Percentiles rank a stretch among this genome's conserved stretches.
phyloP scores from a whole-genome alignment of 37 sponge, comb jelly and placozoan species.

The Spongia lamella region DNA sequence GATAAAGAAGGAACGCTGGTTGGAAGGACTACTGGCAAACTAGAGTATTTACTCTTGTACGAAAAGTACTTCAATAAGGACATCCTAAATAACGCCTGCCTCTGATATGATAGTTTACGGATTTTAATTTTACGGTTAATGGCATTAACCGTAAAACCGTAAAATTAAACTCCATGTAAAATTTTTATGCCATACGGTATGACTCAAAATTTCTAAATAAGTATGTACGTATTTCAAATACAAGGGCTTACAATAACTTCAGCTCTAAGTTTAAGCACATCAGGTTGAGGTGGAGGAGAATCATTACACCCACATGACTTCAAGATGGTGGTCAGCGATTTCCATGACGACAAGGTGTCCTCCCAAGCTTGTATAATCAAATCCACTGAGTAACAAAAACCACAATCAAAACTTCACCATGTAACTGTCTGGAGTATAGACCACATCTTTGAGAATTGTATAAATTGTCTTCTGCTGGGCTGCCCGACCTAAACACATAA shows the following conservation, averaged over 20 bases:
- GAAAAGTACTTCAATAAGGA: too few species aligned
- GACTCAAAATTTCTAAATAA: too few species aligned
- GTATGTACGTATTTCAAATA: too few species aligned
- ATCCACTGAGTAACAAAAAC: background rate
- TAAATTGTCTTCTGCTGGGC: slow-evolving; percentile 74
- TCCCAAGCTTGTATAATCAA: slow-evolving; percentile 75
- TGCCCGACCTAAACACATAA: slow-evolving; percentile 34
- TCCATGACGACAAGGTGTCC: slow-evolving; percentile 79
- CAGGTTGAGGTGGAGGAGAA: slow-evolving; percentile 18
- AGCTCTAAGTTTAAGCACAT: slow-evolving; percentile 3
- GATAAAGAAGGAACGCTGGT: too few species aligned
- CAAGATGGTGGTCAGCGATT: slow-evolving; percentile 54
- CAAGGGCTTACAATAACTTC: background rate
- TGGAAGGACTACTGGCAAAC: too few species aligned
- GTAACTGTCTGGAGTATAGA: slow-evolving; percentile 77
- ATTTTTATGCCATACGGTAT: too few species aligned
- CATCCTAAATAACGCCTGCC: too few species aligned
- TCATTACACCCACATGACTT: slow-evolving; percentile 20
- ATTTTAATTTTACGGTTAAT: too few species aligned
- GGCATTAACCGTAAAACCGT: too few species aligned
- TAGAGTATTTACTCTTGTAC: too few species aligned
- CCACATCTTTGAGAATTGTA: slow-evolving; percentile 61
- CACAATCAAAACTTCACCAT: slow-evolving; percentile 27
- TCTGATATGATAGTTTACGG: too few species aligned
- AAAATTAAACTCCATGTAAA: too few species aligned